Percentiles rank a stretch among this genome's conserved stretches.
Evolutionary conservation across 2,113 vertebrate species (phyloP).

Genomic region (Chroicocephalus ridibundus): DNA sequence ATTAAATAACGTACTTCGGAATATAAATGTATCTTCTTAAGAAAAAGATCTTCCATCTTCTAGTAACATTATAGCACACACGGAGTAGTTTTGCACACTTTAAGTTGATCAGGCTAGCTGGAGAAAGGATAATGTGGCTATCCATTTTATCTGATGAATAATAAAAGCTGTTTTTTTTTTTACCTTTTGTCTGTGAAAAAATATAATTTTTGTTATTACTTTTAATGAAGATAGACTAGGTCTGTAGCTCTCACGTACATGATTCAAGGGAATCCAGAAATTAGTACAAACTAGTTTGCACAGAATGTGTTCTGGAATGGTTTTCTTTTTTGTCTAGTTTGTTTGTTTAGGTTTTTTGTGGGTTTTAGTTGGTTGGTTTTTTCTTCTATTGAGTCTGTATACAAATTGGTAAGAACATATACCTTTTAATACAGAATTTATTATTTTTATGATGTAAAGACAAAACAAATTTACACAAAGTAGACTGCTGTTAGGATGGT

Average conservation of each 20-base stretch:
- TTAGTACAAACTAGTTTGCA: accelerated
- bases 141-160: neutral
- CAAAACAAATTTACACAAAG: neutral
- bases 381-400: neutral
- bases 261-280: neutral
- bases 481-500: neutral
- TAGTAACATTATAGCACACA: neutral
- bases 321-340: neutral
- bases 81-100: neutral
- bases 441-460: neutral
- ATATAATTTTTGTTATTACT: neutral
- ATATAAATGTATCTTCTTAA: neutral
- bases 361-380: neutral
- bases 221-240: neutral
- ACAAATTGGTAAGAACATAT: neutral
- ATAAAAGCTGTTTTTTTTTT: neutral
- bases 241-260: neutral
- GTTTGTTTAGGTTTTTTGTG: neutral
- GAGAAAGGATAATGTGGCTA: neutral
- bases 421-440: neutral
- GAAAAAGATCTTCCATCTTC: neutral
- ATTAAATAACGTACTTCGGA: neutral
- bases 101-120: neutral
- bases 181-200: neutral
- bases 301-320: neutral